Conservation (phyloP, 2,797 vertebrate genomes). For the Megalops cyprinoides region DNA sequence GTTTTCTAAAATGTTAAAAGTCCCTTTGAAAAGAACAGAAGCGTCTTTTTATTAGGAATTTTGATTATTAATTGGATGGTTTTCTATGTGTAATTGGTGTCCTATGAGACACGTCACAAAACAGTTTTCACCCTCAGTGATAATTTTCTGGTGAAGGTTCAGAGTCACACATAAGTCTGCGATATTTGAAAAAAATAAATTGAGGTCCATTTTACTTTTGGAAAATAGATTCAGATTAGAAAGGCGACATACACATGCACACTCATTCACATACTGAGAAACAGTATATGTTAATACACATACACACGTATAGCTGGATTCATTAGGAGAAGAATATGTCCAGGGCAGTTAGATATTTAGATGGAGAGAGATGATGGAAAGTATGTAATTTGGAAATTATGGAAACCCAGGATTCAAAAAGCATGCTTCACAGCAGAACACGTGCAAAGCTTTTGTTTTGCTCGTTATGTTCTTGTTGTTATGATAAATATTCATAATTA, state of each 20-base stretch:
- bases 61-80: background rate
- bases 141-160: background rate
- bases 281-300: too few species aligned
- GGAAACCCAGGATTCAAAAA: too few species aligned
- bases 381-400: too few species aligned
- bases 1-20: background rate
- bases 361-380: too few species aligned
- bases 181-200: background rate
- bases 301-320: too few species aligned
- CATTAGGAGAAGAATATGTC: too few species aligned
- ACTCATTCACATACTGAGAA: too few species aligned
- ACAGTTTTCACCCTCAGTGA: background rate
- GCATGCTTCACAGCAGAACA: background rate
- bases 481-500: constrained; percentile 7
- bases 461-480: background rate
- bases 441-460: constrained; percentile 21
- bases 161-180: background rate
- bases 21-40: background rate
- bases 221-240: background rate
- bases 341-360: too few species aligned
- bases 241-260: background rate
- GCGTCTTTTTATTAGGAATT: background rate
- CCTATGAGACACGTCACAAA: background rate
- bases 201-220: background rate
- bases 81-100: background rate